These are phyloP conservation scores for Anolis carolinensis DNA, from an alignment of 2,113 vertebrate genomes.

Conservation along the genomic window DNA sequence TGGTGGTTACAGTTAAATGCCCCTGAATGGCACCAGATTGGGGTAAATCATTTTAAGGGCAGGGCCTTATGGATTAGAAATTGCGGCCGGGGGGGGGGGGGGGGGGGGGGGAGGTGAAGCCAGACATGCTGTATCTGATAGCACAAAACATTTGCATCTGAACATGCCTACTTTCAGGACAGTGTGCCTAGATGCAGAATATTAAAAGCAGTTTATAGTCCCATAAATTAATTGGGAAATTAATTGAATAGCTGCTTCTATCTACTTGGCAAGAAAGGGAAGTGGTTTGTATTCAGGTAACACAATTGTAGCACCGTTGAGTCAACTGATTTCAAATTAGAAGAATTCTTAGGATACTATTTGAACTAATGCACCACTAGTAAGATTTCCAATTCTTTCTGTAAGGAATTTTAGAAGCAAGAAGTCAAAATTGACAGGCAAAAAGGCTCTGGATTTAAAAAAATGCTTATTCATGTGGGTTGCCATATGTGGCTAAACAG, in stretches of 20 bases:
- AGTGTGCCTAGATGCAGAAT: neutral
- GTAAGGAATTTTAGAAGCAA: neutral
- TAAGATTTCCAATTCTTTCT: slow-evolving; percentile 2
- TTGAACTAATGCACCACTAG: neutral
- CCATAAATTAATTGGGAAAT: neutral
- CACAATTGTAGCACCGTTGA: neutral
- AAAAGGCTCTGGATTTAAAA: slow-evolving; percentile 56
- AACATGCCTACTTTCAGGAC: neutral
- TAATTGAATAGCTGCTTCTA: slow-evolving; percentile 1
- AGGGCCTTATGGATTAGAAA: neutral
- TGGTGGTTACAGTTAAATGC: neutral
- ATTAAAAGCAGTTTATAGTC: neutral
- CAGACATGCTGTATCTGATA: neutral
- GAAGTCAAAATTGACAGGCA: slow-evolving; percentile 46
- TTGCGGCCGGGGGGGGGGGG: no score
- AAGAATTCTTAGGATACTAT: neutral
- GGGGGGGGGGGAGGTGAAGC: fast-evolving
- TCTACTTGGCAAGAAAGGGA: neutral
- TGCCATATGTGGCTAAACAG: neutral
- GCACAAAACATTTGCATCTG: neutral
- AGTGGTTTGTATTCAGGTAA: neutral
- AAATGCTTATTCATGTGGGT: slow-evolving; percentile 10
- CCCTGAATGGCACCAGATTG: neutral
- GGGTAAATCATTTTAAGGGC: neutral
- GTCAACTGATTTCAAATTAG: neutral